Percentiles rank a stretch among this genome's conserved stretches.
phyloP scores from a whole-genome alignment of 2,888 invertebrate species.

The Parelbella ahira region DNA sequence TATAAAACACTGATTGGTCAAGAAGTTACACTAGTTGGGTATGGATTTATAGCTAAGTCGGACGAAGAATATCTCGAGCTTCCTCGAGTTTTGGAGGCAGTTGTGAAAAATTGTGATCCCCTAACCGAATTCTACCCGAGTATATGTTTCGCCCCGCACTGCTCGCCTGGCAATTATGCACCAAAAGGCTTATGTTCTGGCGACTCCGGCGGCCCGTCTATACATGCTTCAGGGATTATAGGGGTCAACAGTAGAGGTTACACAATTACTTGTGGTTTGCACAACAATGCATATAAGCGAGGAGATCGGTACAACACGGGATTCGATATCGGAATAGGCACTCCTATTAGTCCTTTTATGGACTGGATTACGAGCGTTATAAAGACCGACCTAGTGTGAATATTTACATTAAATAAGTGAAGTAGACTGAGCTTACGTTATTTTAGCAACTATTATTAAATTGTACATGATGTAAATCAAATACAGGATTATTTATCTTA shows the following conservation, averaged over 20 bases:
- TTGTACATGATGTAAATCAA: no score
- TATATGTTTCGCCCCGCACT: slow-evolving; percentile 9
- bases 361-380: no score
- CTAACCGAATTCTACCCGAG: neutral
- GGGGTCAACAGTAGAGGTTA: neutral
- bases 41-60: neutral
- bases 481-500: no score
- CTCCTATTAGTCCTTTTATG: slow-evolving; percentile 8
- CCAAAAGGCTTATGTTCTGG: neutral
- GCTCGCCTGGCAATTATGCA: neutral
- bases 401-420: no score
- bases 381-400: no score
- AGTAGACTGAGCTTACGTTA: no score
- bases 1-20: slow-evolving; percentile 9
- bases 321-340: slow-evolving; percentile 1
- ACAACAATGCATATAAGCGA: neutral
- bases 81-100: slow-evolving; percentile 6
- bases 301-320: neutral
- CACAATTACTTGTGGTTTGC: neutral
- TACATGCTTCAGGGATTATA: slow-evolving; percentile 14
- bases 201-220: slow-evolving; percentile 15
- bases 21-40: slow-evolving; percentile 6
- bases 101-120: slow-evolving; percentile 8
- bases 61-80: neutral
- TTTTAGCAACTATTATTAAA: no score